These are phyloP conservation scores for Tortricodes alternella DNA, from an alignment of 2,888 invertebrate species.

Conservation along the genomic window DNA sequence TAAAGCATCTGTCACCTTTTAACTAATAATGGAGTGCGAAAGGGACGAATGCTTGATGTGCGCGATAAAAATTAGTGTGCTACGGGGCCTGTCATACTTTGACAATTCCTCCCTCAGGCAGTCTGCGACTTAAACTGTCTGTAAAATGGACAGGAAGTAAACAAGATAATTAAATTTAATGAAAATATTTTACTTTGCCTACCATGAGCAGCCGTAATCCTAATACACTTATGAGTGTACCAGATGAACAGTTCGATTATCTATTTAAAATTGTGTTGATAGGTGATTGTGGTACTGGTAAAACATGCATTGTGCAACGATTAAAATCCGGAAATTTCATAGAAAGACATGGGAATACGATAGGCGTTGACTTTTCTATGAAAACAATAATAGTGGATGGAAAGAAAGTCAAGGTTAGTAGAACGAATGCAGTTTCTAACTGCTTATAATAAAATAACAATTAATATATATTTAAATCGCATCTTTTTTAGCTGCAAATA, in stretches of 20 bases:
- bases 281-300: constrained; percentile 95
- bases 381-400: constrained; percentile 97
- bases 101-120: too few relatives aligned
- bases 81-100: too few relatives aligned
- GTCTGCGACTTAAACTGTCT: too few relatives aligned
- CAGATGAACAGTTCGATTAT: constrained; percentile 95
- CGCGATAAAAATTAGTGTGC: too few relatives aligned
- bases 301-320: constrained; percentile 97
- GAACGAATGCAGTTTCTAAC: constrained; percentile 37
- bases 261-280: constrained; percentile 97
- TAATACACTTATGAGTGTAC: constrained; percentile 88
- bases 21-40: too few relatives aligned
- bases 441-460: constrained; percentile 36
- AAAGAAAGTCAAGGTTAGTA: constrained; percentile 94
- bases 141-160: constrained; percentile 26
- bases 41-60: too few relatives aligned
- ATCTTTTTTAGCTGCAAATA: constrained; percentile 94
- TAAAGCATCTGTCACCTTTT: too few relatives aligned
- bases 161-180: constrained; percentile 21
- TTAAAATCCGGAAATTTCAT: constrained; percentile 98
- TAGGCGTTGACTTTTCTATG: constrained; percentile 99
- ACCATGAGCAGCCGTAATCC: constrained; percentile 89
- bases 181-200: constrained; percentile 41
- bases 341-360: constrained; percentile 97
- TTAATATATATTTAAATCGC: too few relatives aligned